These are phyloP conservation scores for Rugalucina vietnamica DNA, from an alignment of 2,888 invertebrate genomes.

Conservation along the genomic window DNA sequence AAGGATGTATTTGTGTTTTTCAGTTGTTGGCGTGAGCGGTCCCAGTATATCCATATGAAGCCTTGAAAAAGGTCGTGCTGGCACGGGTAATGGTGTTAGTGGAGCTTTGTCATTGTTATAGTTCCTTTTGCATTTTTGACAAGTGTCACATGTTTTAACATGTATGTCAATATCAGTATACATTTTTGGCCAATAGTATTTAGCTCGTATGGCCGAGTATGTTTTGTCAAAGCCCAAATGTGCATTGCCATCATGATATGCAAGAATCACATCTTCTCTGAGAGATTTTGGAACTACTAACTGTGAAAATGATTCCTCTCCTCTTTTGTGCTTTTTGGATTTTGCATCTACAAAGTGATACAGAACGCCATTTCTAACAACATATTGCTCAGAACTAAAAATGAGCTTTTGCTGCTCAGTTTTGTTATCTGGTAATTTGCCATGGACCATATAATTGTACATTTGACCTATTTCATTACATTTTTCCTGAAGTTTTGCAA, in stretches of 20 bases:
- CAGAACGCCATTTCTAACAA: conserved; percentile 10
- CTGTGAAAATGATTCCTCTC: conserved; percentile 9
- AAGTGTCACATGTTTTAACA: conserved; percentile 39
- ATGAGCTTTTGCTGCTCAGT: neutral
- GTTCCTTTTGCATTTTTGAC: conserved; percentile 46
- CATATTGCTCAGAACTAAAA: conserved; percentile 30
- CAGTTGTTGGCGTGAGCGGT: conserved; percentile 34
- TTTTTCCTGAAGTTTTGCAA: conserved; percentile 23
- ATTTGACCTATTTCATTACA: conserved; percentile 35
- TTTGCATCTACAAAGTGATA: conserved; percentile 29
- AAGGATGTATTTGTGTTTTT: conserved; percentile 51
- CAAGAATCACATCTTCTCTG: conserved; percentile 25
- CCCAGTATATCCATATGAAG: conserved; percentile 59
- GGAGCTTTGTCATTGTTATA: conserved; percentile 34
- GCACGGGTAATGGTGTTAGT: conserved; percentile 27
- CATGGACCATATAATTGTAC: conserved; percentile 13
- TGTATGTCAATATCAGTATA: conserved; percentile 50
- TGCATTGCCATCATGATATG: conserved; percentile 36
- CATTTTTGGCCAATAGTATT: conserved; percentile 55
- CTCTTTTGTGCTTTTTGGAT: neutral
- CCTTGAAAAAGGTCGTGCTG: conserved; percentile 29
- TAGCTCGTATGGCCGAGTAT: conserved; percentile 32
- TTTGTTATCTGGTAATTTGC: conserved; percentile 1
- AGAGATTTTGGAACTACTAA: conserved; percentile 21
- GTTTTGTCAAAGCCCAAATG: conserved; percentile 43